Conservation (phyloP, 2,888 invertebrate species). For the Marronus borbonicus region DNA sequence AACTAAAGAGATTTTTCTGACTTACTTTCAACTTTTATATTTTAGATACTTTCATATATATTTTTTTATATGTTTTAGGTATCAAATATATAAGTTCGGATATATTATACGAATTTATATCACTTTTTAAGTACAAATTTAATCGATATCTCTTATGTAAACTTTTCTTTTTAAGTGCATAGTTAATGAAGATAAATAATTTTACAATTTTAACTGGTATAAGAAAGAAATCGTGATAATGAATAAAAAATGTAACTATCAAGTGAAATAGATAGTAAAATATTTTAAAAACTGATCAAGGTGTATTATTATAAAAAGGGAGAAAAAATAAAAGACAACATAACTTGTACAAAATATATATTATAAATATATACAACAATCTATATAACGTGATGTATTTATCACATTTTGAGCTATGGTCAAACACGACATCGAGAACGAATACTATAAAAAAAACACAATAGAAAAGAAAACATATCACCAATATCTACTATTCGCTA, state of each 20-base stretch:
- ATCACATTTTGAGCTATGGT: slow-evolving; percentile 40
- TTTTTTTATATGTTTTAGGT: slow-evolving; percentile 34
- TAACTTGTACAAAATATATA: slow-evolving; percentile 24
- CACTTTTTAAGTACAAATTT: slow-evolving; percentile 27
- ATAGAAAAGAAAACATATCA: slow-evolving; percentile 35
- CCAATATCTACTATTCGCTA: slow-evolving; percentile 38
- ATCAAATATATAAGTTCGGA: neutral
- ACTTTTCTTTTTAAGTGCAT: neutral
- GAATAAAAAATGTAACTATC: neutral
- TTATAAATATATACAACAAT: slow-evolving; percentile 27
- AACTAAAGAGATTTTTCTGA: neutral
- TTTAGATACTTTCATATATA: slow-evolving; percentile 28
- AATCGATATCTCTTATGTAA: neutral
- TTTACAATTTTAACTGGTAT: neutral
- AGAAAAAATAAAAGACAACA: neutral
- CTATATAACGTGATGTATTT: slow-evolving; percentile 20
- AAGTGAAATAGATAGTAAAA: neutral
- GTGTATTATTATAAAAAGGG: too few relatives aligned
- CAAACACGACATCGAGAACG: neutral
- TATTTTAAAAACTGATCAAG: neutral
- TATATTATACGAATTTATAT: slow-evolving; percentile 20
- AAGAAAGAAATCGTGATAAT: neutral
- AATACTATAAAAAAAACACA: slow-evolving; percentile 13
- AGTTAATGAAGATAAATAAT: neutral
- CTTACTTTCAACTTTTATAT: neutral